phyloP scores from a whole-genome alignment of 2,888 invertebrate genomes.

The Melipona bicolor region DNA sequence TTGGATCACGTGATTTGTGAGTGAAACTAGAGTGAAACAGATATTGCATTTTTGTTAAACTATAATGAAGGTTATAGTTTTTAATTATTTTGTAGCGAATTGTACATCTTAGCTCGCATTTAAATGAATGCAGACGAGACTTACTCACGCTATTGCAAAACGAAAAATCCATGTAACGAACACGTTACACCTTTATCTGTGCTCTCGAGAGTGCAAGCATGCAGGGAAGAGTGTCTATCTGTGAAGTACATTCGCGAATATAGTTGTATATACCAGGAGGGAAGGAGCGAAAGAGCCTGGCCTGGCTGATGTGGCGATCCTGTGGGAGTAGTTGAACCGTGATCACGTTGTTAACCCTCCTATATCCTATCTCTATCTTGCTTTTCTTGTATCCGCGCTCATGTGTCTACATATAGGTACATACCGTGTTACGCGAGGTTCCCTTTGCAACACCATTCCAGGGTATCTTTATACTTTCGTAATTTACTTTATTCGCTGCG shows the following conservation, averaged over 20 bases:
- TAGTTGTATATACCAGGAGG: conserved; percentile 20
- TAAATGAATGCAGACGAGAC: not conserved
- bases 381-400: conserved; percentile 18
- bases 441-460: not conserved
- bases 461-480: not conserved
- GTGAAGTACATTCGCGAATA: conserved; percentile 8
- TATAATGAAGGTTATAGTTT: no score
- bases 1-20: no score
- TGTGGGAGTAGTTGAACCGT: conserved; percentile 77
- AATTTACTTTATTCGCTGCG: not conserved
- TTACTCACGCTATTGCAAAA: not conserved
- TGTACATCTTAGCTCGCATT: not conserved
- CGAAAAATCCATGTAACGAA: not conserved
- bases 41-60: no score
- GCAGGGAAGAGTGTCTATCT: conserved; percentile 12
- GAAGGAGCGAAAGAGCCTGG: conserved; percentile 46
- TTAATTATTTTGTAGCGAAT: no score
- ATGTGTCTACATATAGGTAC: conserved; percentile 30
- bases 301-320: conserved; percentile 73
- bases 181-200: conserved; percentile 6
- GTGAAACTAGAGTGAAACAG: no score
- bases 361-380: conserved; percentile 42
- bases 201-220: not conserved
- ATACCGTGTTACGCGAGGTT: not conserved
- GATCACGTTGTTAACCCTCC: conserved; percentile 78